A percentile compares a stretch with the other conserved stretches of the same genome.
Evolutionary conservation across 1,140 invertebrate species (phyloP).

Genomic region (Scaptomyza hsui): DNA sequence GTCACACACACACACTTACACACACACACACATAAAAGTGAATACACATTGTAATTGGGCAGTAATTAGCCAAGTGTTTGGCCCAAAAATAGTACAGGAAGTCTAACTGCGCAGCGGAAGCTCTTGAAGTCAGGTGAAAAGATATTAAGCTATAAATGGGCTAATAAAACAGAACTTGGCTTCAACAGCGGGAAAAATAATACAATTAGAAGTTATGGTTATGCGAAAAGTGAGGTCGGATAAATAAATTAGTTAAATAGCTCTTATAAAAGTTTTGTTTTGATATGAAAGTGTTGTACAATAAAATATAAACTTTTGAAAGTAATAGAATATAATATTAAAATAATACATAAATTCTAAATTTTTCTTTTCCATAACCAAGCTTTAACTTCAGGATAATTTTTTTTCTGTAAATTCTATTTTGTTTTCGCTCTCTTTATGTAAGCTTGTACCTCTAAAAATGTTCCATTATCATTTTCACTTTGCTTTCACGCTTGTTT

Average conservation of each 20-base stretch:
- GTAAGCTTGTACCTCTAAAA: slow-evolving; percentile 6
- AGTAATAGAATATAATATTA: too few relatives aligned
- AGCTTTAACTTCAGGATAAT: neutral
- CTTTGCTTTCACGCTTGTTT: slow-evolving; percentile 54
- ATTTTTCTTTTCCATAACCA: neutral
- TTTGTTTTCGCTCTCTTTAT: slow-evolving; percentile 15
- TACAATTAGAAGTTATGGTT: slow-evolving; percentile 2
- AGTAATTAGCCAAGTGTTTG: slow-evolving; percentile 48
- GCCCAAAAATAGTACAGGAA: slow-evolving; percentile 6
- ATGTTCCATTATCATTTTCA: slow-evolving; percentile 46
- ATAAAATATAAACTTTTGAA: too few relatives aligned
- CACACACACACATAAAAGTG: slow-evolving; percentile 32
- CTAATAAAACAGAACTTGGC: slow-evolving; percentile 22
- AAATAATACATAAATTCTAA: too few relatives aligned
- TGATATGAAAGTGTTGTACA: too few relatives aligned
- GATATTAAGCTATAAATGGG: slow-evolving; percentile 30
- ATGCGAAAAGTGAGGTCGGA: neutral
- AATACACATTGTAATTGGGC: slow-evolving; percentile 47
- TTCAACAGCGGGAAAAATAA: neutral
- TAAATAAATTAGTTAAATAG: too few relatives aligned
- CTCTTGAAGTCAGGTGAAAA: slow-evolving; percentile 29
- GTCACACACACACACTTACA: slow-evolving; percentile 11
- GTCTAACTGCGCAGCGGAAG: neutral
- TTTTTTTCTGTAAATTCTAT: neutral
- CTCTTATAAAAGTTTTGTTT: too few relatives aligned